Conservation (phyloP, 2,888 invertebrate genomes). For the Euclidia mi region DNA sequence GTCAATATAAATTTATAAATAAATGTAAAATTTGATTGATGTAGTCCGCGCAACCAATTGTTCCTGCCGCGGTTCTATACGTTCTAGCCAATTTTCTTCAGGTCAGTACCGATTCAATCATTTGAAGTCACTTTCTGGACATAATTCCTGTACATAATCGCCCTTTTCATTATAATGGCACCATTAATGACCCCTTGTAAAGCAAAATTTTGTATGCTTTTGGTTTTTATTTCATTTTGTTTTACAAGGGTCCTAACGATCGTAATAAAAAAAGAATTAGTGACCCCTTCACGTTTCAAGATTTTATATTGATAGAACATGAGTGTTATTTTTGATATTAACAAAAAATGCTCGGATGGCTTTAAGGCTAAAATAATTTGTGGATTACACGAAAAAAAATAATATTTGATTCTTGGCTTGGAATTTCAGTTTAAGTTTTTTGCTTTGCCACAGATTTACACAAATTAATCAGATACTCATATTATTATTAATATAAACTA, state of each 20-base stretch:
- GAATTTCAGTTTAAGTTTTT: too few relatives aligned
- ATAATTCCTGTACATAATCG: slow-evolving; percentile 55
- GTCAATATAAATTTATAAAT: too few relatives aligned
- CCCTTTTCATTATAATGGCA: slow-evolving; percentile 40
- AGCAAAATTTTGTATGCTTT: slow-evolving; percentile 68
- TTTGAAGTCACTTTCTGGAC: slow-evolving; percentile 35
- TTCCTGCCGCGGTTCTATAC: slow-evolving; percentile 11
- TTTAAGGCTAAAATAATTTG: slow-evolving; percentile 2
- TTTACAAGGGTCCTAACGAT: slow-evolving; percentile 71
- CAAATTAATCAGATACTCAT: too few relatives aligned
- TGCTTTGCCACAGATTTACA: too few relatives aligned
- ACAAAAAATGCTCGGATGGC: slow-evolving; percentile 32
- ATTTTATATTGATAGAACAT: slow-evolving; percentile 60
- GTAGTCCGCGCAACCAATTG: slow-evolving; percentile 7
- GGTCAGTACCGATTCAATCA: slow-evolving; percentile 36
- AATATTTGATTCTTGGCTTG: too few relatives aligned
- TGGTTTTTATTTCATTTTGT: slow-evolving; percentile 62
- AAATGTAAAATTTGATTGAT: too few relatives aligned
- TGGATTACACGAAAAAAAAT: neutral
- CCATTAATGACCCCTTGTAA: slow-evolving; percentile 59
- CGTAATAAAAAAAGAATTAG: slow-evolving; percentile 83
- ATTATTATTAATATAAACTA: too few relatives aligned
- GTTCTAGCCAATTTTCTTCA: slow-evolving; percentile 18
- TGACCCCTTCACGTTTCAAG: slow-evolving; percentile 59
- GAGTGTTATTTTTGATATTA: slow-evolving; percentile 58